Evolutionary conservation across 2,797 vertebrate species (phyloP).

Genomic region (Sebastes vulpes): DNA sequence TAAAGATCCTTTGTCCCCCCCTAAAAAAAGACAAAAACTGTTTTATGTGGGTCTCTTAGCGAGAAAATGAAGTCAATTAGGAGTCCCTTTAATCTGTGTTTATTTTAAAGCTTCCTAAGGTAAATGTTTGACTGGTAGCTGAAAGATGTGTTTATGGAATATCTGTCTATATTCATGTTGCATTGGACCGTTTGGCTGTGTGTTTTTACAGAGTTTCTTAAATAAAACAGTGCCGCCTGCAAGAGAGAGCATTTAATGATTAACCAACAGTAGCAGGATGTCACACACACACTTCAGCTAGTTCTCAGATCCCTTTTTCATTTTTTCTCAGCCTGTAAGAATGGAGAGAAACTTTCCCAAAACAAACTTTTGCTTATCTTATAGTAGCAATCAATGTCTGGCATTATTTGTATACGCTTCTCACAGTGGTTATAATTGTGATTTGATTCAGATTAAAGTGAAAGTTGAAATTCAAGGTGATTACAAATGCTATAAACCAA

Average conservation of each 20-base stretch:
- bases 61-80: neutral
- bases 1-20: neutral
- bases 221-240: neutral
- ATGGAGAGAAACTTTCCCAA: neutral
- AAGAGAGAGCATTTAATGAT: constrained; percentile 31
- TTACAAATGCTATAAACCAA: constrained; percentile 15
- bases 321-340: neutral
- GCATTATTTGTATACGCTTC: neutral
- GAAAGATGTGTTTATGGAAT: neutral
- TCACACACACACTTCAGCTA: neutral
- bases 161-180: neutral
- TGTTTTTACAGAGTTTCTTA: neutral
- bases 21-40: no score
- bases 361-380: constrained; percentile 7
- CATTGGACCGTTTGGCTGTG: neutral
- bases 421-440: neutral
- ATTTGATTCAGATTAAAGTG: neutral
- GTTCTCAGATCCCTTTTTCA: neutral
- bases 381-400: neutral
- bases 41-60: neutral
- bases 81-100: neutral
- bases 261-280: constrained; percentile 25
- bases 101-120: neutral
- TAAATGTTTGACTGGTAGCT: neutral
- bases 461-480: constrained; percentile 15